Evolutionary conservation across 2,797 vertebrate species (phyloP).

Genomic region (Poeciliopsis paucimaculata): DNA sequence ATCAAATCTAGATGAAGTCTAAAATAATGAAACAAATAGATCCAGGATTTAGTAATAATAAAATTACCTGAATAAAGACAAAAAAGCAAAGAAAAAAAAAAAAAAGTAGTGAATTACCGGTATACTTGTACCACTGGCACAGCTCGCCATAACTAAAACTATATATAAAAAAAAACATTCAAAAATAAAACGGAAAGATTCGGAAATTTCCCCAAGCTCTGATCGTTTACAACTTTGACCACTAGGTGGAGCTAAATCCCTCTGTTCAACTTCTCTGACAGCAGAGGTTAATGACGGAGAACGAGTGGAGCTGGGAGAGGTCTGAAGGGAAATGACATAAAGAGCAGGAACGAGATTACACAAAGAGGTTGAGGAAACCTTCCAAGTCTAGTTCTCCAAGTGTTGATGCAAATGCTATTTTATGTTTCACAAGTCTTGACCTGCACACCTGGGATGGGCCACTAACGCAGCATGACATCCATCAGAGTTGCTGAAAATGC

Average conservation of each 20-base stretch:
- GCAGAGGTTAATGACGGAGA: slow-evolving; percentile 2
- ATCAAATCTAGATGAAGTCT: background rate
- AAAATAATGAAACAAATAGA: background rate
- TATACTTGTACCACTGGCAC: no score
- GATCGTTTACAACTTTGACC: slow-evolving; percentile 19
- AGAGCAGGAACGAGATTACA: slow-evolving; percentile 43
- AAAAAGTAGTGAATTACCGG: background rate
- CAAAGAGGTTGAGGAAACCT: slow-evolving; percentile 10
- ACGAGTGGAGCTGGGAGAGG: slow-evolving; percentile 1
- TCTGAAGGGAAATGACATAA: slow-evolving; percentile 45
- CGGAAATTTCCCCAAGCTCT: background rate
- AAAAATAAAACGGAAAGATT: background rate
- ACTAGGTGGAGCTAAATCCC: slow-evolving; percentile 76
- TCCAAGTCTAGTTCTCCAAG: slow-evolving; percentile 50
- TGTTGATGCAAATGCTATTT: slow-evolving; percentile 73
- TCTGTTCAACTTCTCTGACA: slow-evolving; percentile 10
- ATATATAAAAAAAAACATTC: background rate
- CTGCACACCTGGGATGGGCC: slow-evolving; percentile 68
- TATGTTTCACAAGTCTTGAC: slow-evolving; percentile 61
- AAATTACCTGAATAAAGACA: background rate
- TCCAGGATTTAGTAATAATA: background rate
- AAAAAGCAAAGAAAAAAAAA: background rate
- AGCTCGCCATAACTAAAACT: background rate
- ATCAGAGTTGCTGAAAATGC: slow-evolving; percentile 57
- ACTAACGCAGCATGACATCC: slow-evolving; percentile 49